These are phyloP conservation scores for Pseudopodoces humilis DNA, from an alignment of 2,113 vertebrate species.

Conservation along the genomic window DNA sequence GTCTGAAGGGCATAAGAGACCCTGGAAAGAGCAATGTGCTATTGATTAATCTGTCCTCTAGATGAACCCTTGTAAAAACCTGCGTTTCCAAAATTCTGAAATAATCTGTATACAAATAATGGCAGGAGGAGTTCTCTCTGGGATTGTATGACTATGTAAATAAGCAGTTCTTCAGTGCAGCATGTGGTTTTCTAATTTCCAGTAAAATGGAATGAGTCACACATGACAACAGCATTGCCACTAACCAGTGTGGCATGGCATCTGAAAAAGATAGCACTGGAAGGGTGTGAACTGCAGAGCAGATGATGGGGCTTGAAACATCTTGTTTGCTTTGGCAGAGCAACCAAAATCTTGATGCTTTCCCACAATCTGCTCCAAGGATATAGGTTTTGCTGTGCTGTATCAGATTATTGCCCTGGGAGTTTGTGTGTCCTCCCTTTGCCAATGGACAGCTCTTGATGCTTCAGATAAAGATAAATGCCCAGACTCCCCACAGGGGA, in stretches of 20 bases:
- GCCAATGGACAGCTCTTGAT: conserved; percentile 30
- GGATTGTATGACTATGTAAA: conserved; percentile 16
- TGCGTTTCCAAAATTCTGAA: conserved; percentile 3
- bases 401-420: conserved; percentile 29
- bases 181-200: conserved; percentile 62
- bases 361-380: conserved; percentile 61
- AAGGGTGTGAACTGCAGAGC: conserved; percentile 64
- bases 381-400: conserved; percentile 45
- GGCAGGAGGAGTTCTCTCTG: conserved; percentile 25
- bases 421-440: conserved; percentile 32
- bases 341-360: conserved; percentile 42
- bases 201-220: conserved; percentile 67
- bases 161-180: conserved; percentile 50
- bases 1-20: background rate
- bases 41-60: conserved; percentile 22
- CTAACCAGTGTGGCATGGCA: conserved; percentile 59
- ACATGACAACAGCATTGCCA: conserved; percentile 42
- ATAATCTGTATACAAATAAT: conserved; percentile 16
- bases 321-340: conserved; percentile 65
- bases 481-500: conserved; percentile 23
- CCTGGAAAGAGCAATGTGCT: background rate
- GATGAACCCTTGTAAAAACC: background rate
- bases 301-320: conserved; percentile 57
- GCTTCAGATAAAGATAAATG: conserved; percentile 39
- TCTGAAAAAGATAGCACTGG: conserved; percentile 58